Base-by-base conservation (phyloP, 1,140 invertebrate species). In the Trinorchestia longiramus region DNA sequence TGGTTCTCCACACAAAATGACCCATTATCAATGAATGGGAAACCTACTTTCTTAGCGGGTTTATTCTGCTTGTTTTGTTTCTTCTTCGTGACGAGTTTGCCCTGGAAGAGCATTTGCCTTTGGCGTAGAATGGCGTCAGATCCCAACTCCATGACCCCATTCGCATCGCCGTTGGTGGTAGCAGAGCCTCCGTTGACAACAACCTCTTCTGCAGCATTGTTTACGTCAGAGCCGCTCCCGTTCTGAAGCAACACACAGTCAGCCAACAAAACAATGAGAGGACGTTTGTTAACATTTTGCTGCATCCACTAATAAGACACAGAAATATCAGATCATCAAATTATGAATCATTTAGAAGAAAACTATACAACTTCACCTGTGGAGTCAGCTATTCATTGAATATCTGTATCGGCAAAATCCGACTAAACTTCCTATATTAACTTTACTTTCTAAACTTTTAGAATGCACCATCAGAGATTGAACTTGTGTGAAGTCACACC, bases 11-110 rank as follows among this genome's bases (percentile, higher is more conserved):
- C 41, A 87, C 41, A 87, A 87, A 87, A n/a, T 87, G 87, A 36
- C 87, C 41, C 47, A 53, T 15, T n/a, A 36, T 87, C 17, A 87
- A 96, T 44, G 91, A 41, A 41, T 36, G 47, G 36, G 19, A 42
- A 43, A 53, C n/a, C 92, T 95, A 96, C 96, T 95, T 96, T 96
- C 62, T 96, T 96, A n/a, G 87, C 95, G 28, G 96, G 95, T 90
- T 96, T 96, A 17, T 96, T 95, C 45, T 96, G 96, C 43, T 92
- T 92, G 36, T 92, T 92, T 42, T 42, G 41, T 42, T 92, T 92
- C 43, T 92, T 92, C 36, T 92, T 92, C 90, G 43, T 92, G 90
- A 92, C 90, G 43, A 92, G 90, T 43, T 92, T 92, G 90, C 90
- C 90, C 43, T 92, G 90, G 90, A 92, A 92, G 42, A 92, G 90